A percentile compares a stretch with the other conserved stretches of the same genome.
Conservation (phyloP, 2,888 invertebrate species). For the Bhutanitis thaidina region DNA sequence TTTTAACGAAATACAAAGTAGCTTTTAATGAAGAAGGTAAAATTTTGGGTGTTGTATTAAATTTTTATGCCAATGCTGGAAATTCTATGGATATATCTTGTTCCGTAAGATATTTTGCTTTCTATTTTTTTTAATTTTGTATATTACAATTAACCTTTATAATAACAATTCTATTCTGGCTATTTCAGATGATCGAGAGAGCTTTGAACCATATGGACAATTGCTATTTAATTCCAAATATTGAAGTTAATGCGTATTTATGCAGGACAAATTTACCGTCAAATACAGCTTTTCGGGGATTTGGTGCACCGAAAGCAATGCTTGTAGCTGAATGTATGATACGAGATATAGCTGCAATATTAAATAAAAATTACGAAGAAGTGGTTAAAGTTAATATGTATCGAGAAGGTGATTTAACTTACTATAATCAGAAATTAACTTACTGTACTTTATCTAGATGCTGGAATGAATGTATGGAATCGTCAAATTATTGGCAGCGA, state of each 20-base stretch:
- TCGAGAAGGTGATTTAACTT: constrained; percentile 87
- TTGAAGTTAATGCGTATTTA: constrained; percentile 83
- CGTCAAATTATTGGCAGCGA: constrained; percentile 82
- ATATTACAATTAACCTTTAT: background rate
- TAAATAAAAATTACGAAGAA: constrained; percentile 82
- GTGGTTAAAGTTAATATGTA: constrained; percentile 88
- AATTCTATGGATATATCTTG: constrained; percentile 85
- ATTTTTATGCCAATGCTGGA: constrained; percentile 87
- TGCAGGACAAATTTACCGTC: constrained; percentile 95
- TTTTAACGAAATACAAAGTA: constrained; percentile 86
- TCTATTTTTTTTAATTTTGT: no score
- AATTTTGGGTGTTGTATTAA: constrained; percentile 81
- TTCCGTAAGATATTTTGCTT: constrained; percentile 80
- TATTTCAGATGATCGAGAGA: constrained; percentile 86
- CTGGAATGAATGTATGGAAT: constrained; percentile 86
- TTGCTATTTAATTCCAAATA: constrained; percentile 87
- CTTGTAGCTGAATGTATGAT: constrained; percentile 89
- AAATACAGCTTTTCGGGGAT: constrained; percentile 96
- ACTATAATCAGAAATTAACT: constrained; percentile 86
- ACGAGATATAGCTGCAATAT: constrained; percentile 84
- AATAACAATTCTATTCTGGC: background rate
- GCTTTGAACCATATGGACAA: constrained; percentile 90
- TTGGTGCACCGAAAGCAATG: constrained; percentile 95
- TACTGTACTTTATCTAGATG: constrained; percentile 87
- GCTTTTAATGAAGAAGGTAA: constrained; percentile 85